Base-by-base conservation (phyloP, 2,113 vertebrate species). In the Mustela nigripes region DNA sequence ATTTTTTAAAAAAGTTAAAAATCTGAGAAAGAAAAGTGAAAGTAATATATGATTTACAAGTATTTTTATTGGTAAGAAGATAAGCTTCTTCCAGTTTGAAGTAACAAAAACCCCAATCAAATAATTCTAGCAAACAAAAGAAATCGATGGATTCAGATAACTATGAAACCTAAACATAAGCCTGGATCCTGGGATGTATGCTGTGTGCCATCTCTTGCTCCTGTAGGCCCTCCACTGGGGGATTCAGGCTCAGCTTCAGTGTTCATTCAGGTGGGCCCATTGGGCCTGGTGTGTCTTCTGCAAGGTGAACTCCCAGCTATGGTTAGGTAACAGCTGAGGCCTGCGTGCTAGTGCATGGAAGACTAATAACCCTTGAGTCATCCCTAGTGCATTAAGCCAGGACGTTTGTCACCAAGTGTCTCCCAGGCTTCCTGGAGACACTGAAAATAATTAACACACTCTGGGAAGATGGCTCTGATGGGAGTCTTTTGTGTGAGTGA, bases 341-440 rank as follows among this genome's bases (percentile, higher is more conserved):
- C 50, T 26, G 33, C 16, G 18, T 8, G 6, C 79, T 50, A 73
- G 45, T 42, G 42, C 53, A 8, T 0, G 3, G 63, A 92, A 90
- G 62, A 88, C 36, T 26, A 84, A 85, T 92, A 56, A 71, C 81
- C 60, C 89, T 26, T 48, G 65, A 62, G 91, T 85, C 36, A 26
- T 83, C 58, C 79, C 56, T 45, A 3, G 62, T 1, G 50, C n/a
- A 45, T 78, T 89, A 91, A 94, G 90, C 80, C 42, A 15, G 85
- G 79, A 80, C 63, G 16, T 95, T 93, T 83, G 86, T 96, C 92
- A 92, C 83, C 11, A 0, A 10, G 28, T 58, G 56, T 79, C 91
- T 60, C 71, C 71, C 24, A 1, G 0, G 12, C 62, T 42, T 96
- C 87, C 80, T 0, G 1, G 69, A 81, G 80, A 67, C 53, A 16